Evolutionary conservation across 1,140 invertebrate genomes (phyloP).

Genomic region (Meloidogyne chitwoodi): DNA sequence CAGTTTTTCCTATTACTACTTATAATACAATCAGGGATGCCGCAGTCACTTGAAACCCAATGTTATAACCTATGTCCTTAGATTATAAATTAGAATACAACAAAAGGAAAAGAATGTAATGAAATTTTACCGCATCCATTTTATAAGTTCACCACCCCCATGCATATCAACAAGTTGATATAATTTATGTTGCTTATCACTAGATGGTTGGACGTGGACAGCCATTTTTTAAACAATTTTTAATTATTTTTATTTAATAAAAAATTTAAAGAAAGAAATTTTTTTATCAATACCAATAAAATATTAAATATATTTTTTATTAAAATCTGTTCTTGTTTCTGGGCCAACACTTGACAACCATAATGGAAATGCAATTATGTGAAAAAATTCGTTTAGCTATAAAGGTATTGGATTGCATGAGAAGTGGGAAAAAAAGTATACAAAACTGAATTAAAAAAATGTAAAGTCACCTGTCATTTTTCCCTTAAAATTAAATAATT

Average conservation of each 20-base stretch:
- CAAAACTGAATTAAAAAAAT: not conserved
- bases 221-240: not conserved
- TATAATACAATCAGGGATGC: too few species aligned
- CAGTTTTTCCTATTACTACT: too few species aligned
- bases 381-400: not conserved
- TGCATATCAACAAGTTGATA: conserved; percentile 42
- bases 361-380: not conserved
- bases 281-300: not conserved
- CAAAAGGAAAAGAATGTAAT: too few species aligned
- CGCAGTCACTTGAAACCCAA: too few species aligned
- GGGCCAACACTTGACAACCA: not conserved
- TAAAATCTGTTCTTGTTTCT: not conserved
- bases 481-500: too few species aligned
- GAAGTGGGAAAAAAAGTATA: not conserved
- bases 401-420: not conserved
- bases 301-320: not conserved
- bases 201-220: not conserved
- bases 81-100: too few species aligned
- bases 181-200: not conserved
- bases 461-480: not conserved
- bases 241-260: not conserved
- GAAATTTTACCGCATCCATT: conserved; percentile 58
- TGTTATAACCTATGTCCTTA: too few species aligned
- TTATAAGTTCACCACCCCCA: conserved; percentile 52
- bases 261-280: not conserved